These are phyloP conservation scores for Petrocephalus sullivani DNA, from an alignment of 2,797 vertebrate species.

Conservation along the genomic window DNA sequence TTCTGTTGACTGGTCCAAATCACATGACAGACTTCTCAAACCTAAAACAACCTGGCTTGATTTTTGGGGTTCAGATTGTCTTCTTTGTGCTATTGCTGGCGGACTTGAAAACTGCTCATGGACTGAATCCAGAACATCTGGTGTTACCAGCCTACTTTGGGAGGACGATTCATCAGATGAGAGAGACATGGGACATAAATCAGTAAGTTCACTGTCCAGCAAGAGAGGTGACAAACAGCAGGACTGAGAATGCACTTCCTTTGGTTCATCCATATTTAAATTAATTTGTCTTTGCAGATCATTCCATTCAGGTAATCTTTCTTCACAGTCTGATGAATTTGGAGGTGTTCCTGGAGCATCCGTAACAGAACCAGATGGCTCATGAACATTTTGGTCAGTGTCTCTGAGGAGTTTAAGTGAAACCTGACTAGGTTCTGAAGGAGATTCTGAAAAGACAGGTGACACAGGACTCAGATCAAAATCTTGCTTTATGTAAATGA, in stretches of 20 bases:
- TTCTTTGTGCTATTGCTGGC: neutral
- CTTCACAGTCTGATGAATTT: neutral
- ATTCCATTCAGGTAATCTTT: neutral
- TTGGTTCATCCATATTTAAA: neutral
- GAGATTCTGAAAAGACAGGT: neutral
- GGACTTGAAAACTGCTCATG: neutral
- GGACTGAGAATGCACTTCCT: neutral
- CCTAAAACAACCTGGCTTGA: neutral
- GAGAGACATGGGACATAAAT: neutral
- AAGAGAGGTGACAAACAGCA: neutral
- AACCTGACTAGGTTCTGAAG: neutral
- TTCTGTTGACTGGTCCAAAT: neutral
- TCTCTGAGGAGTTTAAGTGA: neutral
- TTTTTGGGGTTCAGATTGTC: neutral
- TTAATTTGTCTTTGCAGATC: neutral
- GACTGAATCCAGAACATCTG: neutral
- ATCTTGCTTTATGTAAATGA: neutral
- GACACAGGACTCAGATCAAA: neutral
- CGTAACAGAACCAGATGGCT: neutral
- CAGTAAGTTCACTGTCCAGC: neutral
- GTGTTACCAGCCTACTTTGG: neutral
- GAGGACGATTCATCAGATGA: neutral
- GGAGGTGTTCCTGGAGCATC: neutral
- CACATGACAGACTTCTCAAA: neutral
- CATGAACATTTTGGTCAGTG: neutral